Conservation (phyloP, 2,888 invertebrate genomes). For the Griposia aprilina region DNA sequence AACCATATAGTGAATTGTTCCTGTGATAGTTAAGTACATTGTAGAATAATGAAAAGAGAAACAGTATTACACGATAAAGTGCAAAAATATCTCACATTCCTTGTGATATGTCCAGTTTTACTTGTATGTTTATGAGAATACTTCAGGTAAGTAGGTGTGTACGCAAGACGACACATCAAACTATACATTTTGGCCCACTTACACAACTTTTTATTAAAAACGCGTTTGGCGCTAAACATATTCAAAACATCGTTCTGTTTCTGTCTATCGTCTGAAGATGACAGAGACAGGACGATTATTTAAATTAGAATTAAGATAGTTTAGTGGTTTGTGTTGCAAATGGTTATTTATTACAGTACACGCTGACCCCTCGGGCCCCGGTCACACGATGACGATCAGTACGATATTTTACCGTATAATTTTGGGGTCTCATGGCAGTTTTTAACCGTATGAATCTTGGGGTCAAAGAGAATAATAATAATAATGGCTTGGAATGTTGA, state of each 20-base stretch:
- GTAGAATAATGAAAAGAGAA: slow-evolving; percentile 65
- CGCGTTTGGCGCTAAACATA: neutral
- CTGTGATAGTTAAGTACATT: slow-evolving; percentile 81
- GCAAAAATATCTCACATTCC: slow-evolving; percentile 69
- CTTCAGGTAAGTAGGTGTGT: slow-evolving; percentile 40
- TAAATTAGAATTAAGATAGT: neutral
- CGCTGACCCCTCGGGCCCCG: neutral
- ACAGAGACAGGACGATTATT: neutral
- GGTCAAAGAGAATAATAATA: too few relatives aligned
- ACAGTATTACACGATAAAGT: slow-evolving; percentile 69
- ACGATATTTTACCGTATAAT: too few relatives aligned
- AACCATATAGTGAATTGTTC: slow-evolving; percentile 70
- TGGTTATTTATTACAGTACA: too few relatives aligned
- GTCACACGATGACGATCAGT: too few relatives aligned
- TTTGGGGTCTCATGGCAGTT: too few relatives aligned
- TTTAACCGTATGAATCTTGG: too few relatives aligned
- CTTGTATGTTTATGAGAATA: slow-evolving; percentile 38
- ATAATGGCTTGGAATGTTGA: too few relatives aligned
- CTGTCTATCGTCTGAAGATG: neutral
- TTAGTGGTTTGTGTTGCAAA: neutral
- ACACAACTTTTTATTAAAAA: neutral
- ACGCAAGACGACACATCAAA: neutral
- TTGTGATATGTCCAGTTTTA: slow-evolving; percentile 60
- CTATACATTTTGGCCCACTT: neutral
- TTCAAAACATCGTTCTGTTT: neutral